Percentiles rank a stretch among this genome's conserved stretches.
Conservation (phyloP, 2,888 invertebrate species). For the Sisyra terminalis region DNA sequence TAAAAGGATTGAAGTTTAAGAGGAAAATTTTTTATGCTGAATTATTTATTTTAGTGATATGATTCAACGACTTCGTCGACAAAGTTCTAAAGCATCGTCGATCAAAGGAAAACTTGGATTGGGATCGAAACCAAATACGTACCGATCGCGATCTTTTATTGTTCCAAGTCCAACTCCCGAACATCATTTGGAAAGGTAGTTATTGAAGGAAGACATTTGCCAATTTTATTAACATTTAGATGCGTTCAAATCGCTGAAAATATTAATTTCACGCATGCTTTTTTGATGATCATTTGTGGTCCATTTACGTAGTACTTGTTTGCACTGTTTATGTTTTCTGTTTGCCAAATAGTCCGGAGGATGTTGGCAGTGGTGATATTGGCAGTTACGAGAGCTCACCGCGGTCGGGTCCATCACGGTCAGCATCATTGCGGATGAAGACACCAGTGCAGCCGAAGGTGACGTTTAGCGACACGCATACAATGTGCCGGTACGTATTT, state of each 20-base stretch:
- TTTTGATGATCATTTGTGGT: neutral
- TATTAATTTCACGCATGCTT: neutral
- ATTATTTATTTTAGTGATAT: conserved; percentile 52
- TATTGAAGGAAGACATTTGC: neutral
- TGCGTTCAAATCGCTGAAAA: neutral
- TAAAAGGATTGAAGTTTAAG: conserved; percentile 16
- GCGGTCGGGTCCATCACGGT: conserved; percentile 49
- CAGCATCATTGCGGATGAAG: conserved; percentile 46
- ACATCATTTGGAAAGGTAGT: conserved; percentile 31
- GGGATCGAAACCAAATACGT: conserved; percentile 40
- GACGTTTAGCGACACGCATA: conserved; percentile 41
- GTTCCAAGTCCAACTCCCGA: conserved; percentile 50
- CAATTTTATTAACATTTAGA: neutral
- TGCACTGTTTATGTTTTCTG: conserved; percentile 1
- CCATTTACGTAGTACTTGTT: neutral
- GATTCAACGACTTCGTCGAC: conserved; percentile 75
- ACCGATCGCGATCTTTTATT: conserved; percentile 62
- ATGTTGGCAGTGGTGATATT: conserved; percentile 38
- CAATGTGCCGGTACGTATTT: conserved; percentile 29
- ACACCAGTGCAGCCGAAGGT: conserved; percentile 31
- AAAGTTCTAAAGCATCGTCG: conserved; percentile 63
- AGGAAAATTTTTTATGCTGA: no score
- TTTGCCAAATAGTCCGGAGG: conserved; percentile 27
- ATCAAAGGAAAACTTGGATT: conserved; percentile 66
- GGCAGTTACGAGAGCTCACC: conserved; percentile 59